Percentiles rank a stretch among this genome's conserved stretches.
Evolutionary conservation across 2,113 vertebrate genomes (phyloP).

Genomic region (Clarias gariepinus): DNA sequence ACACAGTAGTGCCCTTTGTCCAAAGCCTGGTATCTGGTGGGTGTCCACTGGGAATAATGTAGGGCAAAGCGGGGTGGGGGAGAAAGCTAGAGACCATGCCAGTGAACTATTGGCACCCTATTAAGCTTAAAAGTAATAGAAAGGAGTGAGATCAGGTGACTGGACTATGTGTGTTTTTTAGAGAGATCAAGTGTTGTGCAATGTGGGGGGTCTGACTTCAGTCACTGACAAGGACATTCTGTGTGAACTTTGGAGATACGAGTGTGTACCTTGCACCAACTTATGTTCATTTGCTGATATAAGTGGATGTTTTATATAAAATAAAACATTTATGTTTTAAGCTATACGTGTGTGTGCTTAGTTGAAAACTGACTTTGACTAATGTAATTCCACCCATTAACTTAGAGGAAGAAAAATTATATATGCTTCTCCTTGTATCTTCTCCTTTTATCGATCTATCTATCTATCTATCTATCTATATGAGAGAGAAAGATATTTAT

Average conservation of each 20-base stretch:
- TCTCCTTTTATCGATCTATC: too few relatives aligned
- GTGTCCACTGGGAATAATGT: conserved; percentile 46
- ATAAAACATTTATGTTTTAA: background rate
- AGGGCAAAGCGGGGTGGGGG: conserved; percentile 24
- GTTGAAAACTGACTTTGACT: background rate
- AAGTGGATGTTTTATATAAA: too few relatives aligned
- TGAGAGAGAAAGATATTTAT: too few relatives aligned
- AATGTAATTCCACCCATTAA: background rate
- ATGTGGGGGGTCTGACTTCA: conserved; percentile 37
- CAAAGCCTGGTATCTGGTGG: conserved; percentile 55
- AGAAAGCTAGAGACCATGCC: conserved; percentile 40
- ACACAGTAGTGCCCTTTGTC: conserved; percentile 72
- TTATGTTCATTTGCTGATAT: background rate
- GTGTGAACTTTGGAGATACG: background rate
- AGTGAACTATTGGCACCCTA: conserved; percentile 56
- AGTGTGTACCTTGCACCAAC: background rate
- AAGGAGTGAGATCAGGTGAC: conserved; percentile 33
- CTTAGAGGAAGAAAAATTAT: background rate
- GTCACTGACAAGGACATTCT: conserved; percentile 19
- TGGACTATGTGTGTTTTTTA: conserved; percentile 1
- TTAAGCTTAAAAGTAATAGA: conserved; percentile 30
- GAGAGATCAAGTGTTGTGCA: conserved; percentile 23
- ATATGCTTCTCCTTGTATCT: background rate
- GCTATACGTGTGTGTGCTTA: too few relatives aligned
- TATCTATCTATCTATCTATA: too few relatives aligned